phyloP scores from a whole-genome alignment of 2,888 invertebrate genomes.

The Chrysolina haemoptera region DNA sequence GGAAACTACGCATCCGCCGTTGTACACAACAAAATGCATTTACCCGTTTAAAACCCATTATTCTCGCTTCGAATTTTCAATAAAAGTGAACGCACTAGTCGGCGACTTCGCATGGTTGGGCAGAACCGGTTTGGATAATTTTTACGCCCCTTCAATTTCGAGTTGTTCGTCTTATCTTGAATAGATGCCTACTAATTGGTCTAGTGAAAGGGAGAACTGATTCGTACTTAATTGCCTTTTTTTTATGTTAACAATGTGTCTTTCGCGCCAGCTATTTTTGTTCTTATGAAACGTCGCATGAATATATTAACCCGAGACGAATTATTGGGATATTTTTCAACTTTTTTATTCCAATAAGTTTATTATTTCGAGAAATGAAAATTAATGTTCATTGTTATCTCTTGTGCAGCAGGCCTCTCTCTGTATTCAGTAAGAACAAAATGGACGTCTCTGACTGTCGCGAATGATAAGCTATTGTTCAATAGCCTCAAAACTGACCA shows the following conservation, averaged over 20 bases:
- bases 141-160: neutral
- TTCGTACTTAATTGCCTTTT: neutral
- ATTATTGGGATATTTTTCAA: no score
- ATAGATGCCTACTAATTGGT: neutral
- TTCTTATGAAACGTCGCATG: neutral
- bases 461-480: no score
- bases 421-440: no score
- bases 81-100: constrained; percentile 11
- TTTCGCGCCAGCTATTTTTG: neutral
- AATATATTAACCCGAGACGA: neutral
- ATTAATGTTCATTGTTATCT: no score
- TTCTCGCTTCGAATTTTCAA: constrained; percentile 19
- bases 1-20: constrained; percentile 35
- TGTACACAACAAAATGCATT: constrained; percentile 25
- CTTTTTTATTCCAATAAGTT: no score
- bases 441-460: no score
- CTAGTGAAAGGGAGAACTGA: constrained; percentile 2
- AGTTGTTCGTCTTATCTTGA: neutral
- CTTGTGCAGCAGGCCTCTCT: no score
- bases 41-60: constrained; percentile 20
- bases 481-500: no score
- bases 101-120: neutral
- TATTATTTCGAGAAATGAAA: no score
- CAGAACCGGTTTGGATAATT: constrained; percentile 17
- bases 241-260: neutral